Base-by-base conservation (phyloP, 2,888 invertebrate genomes). In the Spisula solida region DNA sequence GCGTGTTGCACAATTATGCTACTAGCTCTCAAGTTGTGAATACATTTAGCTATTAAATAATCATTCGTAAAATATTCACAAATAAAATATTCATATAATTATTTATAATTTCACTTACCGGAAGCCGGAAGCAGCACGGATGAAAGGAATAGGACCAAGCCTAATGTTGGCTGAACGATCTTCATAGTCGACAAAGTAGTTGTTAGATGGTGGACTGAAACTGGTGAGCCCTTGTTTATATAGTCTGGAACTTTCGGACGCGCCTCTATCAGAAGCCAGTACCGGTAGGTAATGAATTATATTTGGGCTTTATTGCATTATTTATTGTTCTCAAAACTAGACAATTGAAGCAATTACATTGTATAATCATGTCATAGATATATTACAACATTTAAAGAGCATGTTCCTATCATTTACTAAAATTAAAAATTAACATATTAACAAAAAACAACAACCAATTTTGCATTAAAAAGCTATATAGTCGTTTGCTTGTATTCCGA, bases 401-500 rank as follows among this genome's bases (percentile, higher is more conserved):
- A 80, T 80, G 47, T 80, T 80, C 6, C 10, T 80, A 47, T 80
- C 80, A 47, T 80, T n/a, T 47, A 47, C 14, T n/a, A 34, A 80
- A 47, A 47, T 25, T 80, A 47, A 48, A 41, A 41, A 41, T 5
- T 41, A 5, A 5, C 41, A 5, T 41, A 5, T 41, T 79, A 20
- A 20, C n/a, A 16, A 47, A 34, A 79, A 12, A 41, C 1, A 20
- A 14, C n/a, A 16, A 16, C 5, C n/a, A 79, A 12, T 41, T 41
- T 79, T 79, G 16, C 79, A 79, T 47, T 34, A 79, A 79, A 79
- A 41, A n/a, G n/a, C 31, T 31, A 34, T 1, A 18, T 34, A 41
- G 41, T 41, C 8, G 8, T 41, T 5, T 41, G 41, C 4, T 41
- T 41, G 41, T 41, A 41, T 41, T 41, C n/a, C n/a, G n/a, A 41